Evolutionary conservation across 1,140 invertebrate genomes (phyloP), one percentile per base, ranked within the genome.

Genomic region (Phenacoccus solenopsis): DNA sequence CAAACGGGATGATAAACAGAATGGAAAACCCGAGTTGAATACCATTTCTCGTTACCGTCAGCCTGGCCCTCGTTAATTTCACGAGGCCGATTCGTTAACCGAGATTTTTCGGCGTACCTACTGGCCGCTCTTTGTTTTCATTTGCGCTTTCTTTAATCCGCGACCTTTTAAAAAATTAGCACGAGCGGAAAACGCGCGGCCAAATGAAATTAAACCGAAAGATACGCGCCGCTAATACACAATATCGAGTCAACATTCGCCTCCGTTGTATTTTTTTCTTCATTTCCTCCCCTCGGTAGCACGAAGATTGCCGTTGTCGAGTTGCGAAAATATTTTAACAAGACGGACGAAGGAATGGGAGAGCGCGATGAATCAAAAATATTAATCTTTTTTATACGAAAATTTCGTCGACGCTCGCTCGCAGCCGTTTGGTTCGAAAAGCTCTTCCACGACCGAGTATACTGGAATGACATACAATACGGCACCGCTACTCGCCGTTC

Each of bases 1-100:
- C 38, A 49, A 49, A 49, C 38, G 38, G n/a, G 38, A 49, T 49
- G 38, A 49, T 49, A 49, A 49, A 49, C 38, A 49, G n/a, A 49
- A 49, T 49, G 38, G 20, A 49, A 49, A 49, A 49, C 38, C 16
- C 38, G 16, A 49, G 12, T n/a, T 16, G 38, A 49, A 49, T 49
- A 49, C 20, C n/a, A n/a, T 4, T 49, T 49, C 20, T 49, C 38
- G 3, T 13, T 32, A 3, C 38, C 5, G 13, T 49, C 38, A 9
- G 13, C 16, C n/a, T n/a, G n/a, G 5, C 12, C 38, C 38, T 10
- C 13, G 38, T 49, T 49, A 49, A 49, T 49, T 49, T 49, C 38
- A 49, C 20, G 20, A 49, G n/a, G n/a, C n/a, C n/a, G n/a, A n/a
- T n/a, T n/a, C n/a, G n/a, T n/a, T n/a, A n/a, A n/a, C n/a, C 38